Evolutionary conservation across 2,888 invertebrate genomes (phyloP), one percentile per base, ranked within the genome.

Genomic region (Heliconius cydno): DNA sequence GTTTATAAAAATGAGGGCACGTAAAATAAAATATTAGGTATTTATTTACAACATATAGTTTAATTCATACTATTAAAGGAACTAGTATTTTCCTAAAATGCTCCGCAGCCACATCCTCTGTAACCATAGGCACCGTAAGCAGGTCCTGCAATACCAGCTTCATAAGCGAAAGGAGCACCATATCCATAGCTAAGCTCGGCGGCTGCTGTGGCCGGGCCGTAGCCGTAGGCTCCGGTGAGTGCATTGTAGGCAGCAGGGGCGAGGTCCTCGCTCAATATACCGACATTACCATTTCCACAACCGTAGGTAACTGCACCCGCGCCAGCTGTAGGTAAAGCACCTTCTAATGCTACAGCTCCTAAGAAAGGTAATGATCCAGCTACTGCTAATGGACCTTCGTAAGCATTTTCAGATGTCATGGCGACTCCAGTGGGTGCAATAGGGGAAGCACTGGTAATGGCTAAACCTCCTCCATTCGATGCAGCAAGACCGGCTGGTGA

Each of bases 321-420:
- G 10, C 88, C 88, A 28, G 83, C 79, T 0, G 88, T 88, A 19
- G 87, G 85, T 34, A 88, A 46, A 0, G 82, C 77, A 0, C 89
- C 90, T 80, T 88, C 87, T 41, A 89, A 73, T 38, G 77, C 85
- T 5, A 85, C 85, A 10, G 85, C 83, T 12, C 85, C 85, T n/a
- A 84, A 77, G 81, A 85, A 85, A 0, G 85, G 85, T 6, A 85
- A 25, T 19, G 82, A 70, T 19, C 85, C 84, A 46, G 72, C 74
- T 3, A 83, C 83, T n/a, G 81, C 79, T 9, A 85, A 72, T 34
- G 83, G 72, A 4, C 85, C 84, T 76, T 82, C 82, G 70, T 89
- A 88, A 4, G 83, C 86, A 77, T 90, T 90, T 78, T 91, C 89
- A 28, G 91, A 91, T 12, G 86, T 65, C 22, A 84, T 80, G 1